Evolutionary conservation across 1,140 invertebrate genomes (phyloP).

Genomic region (Protaetia brevitarsis): DNA sequence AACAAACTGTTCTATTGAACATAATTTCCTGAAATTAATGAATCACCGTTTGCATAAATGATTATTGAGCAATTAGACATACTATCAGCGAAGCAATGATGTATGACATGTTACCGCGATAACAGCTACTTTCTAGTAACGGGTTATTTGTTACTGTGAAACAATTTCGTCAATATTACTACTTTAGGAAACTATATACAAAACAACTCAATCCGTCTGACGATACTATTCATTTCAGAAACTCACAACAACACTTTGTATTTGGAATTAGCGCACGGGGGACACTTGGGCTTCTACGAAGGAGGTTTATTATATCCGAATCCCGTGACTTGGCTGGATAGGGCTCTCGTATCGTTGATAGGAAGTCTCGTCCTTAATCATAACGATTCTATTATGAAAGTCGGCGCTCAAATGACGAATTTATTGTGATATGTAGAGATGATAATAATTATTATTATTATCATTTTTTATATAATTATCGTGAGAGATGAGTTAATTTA

Average conservation of each 20-base stretch:
- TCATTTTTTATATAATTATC: neutral
- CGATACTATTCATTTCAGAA: slow-evolving; percentile 59
- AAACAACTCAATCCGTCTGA: too few relatives aligned
- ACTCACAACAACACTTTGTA: slow-evolving; percentile 67
- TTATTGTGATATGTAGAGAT: slow-evolving; percentile 7
- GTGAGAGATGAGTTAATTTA: neutral
- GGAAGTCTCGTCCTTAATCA: slow-evolving; percentile 65
- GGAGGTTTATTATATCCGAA: slow-evolving; percentile 80
- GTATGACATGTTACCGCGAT: too few relatives aligned
- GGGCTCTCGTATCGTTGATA: slow-evolving; percentile 70
- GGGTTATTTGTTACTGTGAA: too few relatives aligned
- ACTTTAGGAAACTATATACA: neutral
- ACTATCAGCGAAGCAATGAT: too few relatives aligned
- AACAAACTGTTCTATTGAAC: too few relatives aligned
- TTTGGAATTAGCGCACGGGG: slow-evolving; percentile 81
- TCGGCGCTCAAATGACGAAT: slow-evolving; percentile 17
- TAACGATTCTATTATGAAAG: slow-evolving; percentile 48
- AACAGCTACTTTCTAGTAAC: too few relatives aligned
- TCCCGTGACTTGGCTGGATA: slow-evolving; percentile 86
- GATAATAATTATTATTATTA: slow-evolving; percentile 6
- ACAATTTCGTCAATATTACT: neutral
- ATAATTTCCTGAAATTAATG: too few relatives aligned
- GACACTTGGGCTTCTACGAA: slow-evolving; percentile 91
- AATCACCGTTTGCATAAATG: too few relatives aligned
- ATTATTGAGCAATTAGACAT: too few relatives aligned